Conservation (phyloP, 2,113 vertebrate species). For the Phoxinus phoxinus region DNA sequence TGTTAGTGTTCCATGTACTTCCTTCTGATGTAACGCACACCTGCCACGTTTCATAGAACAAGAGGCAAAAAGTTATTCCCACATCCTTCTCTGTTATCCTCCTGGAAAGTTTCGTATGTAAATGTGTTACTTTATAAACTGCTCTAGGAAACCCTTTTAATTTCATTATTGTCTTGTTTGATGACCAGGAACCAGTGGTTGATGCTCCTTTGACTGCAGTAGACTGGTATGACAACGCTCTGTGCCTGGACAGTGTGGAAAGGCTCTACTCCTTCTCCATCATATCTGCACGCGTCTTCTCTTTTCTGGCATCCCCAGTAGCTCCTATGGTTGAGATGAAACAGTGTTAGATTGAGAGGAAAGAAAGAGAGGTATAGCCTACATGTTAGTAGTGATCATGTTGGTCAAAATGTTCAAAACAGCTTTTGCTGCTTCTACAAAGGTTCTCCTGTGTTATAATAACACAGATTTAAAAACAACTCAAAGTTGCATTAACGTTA, state of each 20-base stretch:
- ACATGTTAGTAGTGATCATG: slow-evolving; percentile 60
- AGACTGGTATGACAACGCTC: neutral
- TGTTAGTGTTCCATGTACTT: neutral
- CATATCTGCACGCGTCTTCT: slow-evolving; percentile 60
- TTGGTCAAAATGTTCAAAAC: slow-evolving; percentile 62
- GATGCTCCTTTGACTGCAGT: rapidly evolving
- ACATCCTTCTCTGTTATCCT: slow-evolving; percentile 1
- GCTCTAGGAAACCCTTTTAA: neutral
- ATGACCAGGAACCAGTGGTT: slow-evolving; percentile 22
- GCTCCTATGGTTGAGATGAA: neutral
- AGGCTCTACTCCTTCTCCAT: slow-evolving; percentile 64
- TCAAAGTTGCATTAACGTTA: slow-evolving; percentile 24
- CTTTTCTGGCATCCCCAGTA: slow-evolving; percentile 23
- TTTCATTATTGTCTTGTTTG: neutral
- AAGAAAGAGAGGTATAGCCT: neutral
- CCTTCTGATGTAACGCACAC: neutral
- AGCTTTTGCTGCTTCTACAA: slow-evolving; percentile 15
- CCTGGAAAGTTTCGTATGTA: slow-evolving; percentile 2
- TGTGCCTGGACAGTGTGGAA: slow-evolving; percentile 61
- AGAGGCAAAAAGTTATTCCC: neutral
- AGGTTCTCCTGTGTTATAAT: slow-evolving; percentile 50
- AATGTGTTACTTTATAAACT: neutral
- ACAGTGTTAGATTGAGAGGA: slow-evolving; percentile 16
- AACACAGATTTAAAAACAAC: neutral
- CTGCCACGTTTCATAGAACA: neutral